Evolutionary conservation across 2,888 invertebrate genomes (phyloP), one percentile per base, ranked within the genome.

Genomic region (Belgica antarctica): DNA sequence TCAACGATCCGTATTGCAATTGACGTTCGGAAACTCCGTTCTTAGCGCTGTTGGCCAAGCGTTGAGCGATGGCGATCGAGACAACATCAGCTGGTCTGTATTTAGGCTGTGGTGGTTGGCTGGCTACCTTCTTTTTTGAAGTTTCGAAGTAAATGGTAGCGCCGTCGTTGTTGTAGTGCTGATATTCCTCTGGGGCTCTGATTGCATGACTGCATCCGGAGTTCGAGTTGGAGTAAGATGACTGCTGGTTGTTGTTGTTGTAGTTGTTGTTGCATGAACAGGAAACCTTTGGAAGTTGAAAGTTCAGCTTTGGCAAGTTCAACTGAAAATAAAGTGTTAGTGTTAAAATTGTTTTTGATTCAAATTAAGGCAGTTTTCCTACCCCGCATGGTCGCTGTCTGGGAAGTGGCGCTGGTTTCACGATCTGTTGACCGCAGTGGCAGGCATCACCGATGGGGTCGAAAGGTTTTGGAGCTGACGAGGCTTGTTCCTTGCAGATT

Each of bases 1-100:
- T 81, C 8, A 78, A 77, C 71, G 83, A 84, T 1, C 85, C 85
- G 72, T 81, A 85, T 2, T 81, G 76, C 5, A 85, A 74, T 72
- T 79, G 80, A 7, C 82, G 82, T 74, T 85, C 85, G 0, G 80
- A 79, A 4, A 80, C 77, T 19, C 76, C 76, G 47, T 79, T 77
- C 4, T 73, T 72, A 7, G 80, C 77, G 66, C 74, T 76, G 62
- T 79, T 80, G 15, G 77, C 78, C 10, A 79, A 76, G 71, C 80
- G 80, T 57, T 78, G 76, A 1, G 83, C 82, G 17, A 83, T 73
- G 3, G 79, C 77, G 15, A 83, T 75, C 46, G 83, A 83, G 1
- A 83, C 81, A 5, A 82, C 79, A 76, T 83, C 83, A 0, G 83
- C 83, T 4, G 82, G 79, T 4, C 41, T 28, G 25, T 34, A 34